These are phyloP conservation scores for Pelecanoides urinatrix DNA, from an alignment of 2,113 vertebrate species.

Conservation along the genomic window DNA sequence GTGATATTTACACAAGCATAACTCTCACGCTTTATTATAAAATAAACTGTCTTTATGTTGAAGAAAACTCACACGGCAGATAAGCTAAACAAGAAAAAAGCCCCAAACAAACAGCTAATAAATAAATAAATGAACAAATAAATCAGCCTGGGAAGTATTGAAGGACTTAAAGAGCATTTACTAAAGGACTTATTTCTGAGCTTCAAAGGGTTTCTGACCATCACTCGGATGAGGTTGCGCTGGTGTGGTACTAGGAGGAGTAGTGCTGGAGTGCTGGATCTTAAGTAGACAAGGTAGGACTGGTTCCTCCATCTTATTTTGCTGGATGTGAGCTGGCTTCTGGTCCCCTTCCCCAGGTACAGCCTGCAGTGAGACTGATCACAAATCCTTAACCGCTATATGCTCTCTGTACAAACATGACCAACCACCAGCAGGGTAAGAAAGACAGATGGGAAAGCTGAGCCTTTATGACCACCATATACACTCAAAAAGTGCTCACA, in stretches of 20 bases:
- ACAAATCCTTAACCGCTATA: fast-evolving
- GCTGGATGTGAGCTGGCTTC: background rate
- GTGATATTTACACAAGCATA: background rate
- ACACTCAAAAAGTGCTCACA: background rate
- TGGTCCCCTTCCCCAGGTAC: background rate
- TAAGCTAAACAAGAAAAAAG: background rate
- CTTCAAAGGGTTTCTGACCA: background rate
- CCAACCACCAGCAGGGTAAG: background rate
- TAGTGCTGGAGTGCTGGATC: background rate
- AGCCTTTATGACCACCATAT: background rate
- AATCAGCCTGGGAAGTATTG: background rate
- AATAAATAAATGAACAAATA: background rate
- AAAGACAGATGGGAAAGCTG: background rate
- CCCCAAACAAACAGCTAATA: background rate
- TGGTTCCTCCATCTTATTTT: background rate
- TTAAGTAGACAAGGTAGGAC: background rate
- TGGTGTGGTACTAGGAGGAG: background rate
- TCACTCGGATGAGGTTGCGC: background rate
- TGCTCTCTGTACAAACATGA: background rate
- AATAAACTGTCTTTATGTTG: background rate
- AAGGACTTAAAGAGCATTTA: background rate
- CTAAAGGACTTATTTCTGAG: background rate
- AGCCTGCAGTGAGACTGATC: background rate
- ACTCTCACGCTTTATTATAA: background rate
- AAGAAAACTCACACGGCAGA: background rate